Evolutionary conservation across 2,888 invertebrate genomes (phyloP).

Genomic region (Callyntrura sp.): DNA sequence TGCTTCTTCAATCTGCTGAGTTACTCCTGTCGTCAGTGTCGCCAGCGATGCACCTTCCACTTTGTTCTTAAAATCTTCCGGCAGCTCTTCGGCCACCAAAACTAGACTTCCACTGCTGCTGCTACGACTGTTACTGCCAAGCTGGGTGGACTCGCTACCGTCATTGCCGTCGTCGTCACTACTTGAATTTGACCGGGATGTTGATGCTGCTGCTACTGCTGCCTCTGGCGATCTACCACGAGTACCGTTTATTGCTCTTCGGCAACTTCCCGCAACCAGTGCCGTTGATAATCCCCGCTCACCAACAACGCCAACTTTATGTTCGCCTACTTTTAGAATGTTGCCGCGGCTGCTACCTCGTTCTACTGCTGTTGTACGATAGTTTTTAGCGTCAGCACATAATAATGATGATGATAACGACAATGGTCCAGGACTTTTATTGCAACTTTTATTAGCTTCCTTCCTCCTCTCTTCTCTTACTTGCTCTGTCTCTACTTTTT

Average conservation of each 20-base stretch:
- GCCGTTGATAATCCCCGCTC: not conserved
- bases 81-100: constrained; percentile 56
- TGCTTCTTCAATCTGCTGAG: constrained; percentile 17
- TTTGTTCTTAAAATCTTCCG: constrained; percentile 40
- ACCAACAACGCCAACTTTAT: not conserved
- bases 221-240: not conserved
- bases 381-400: constrained; percentile 48
- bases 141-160: constrained; percentile 62
- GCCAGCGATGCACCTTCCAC: not conserved
- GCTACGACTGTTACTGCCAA: constrained; percentile 57
- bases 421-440: constrained; percentile 48
- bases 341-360: not conserved
- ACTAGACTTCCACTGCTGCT: constrained; percentile 74
- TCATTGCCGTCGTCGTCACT: constrained; percentile 55
- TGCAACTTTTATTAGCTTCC: constrained; percentile 50
- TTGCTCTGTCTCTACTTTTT: not conserved
- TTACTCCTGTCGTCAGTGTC: not conserved
- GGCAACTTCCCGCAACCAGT: not conserved
- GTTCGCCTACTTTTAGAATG: not conserved
- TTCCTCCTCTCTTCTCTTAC: constrained; percentile 1
- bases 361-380: not conserved
- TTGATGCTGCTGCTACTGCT: constrained; percentile 24
- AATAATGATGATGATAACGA: constrained; percentile 44
- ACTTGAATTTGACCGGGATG: constrained; percentile 19
- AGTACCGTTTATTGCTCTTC: constrained; percentile 23